phyloP scores from a whole-genome alignment of 1,140 invertebrate genomes.

The Atta texana region DNA sequence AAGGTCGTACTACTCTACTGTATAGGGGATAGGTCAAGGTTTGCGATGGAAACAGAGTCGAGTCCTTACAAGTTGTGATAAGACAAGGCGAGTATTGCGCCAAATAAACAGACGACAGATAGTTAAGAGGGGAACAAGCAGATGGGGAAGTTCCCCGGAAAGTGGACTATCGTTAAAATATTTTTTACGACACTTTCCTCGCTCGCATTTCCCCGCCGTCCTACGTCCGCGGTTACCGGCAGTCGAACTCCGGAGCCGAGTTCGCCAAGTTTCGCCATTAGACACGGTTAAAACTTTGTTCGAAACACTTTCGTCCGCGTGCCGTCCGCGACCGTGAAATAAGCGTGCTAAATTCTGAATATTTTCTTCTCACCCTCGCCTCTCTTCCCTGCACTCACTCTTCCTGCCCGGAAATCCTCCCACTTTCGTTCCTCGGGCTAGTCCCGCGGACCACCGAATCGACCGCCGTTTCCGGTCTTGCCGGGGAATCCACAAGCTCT shows the following conservation, averaged over 20 bases:
- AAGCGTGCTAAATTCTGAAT: conserved; percentile 81
- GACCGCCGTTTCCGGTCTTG: conserved; percentile 44
- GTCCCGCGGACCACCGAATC: conserved; percentile 34
- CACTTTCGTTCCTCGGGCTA: conserved; percentile 36
- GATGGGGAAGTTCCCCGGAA: conserved; percentile 62
- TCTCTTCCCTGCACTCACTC: background rate
- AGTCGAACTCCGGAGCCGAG: conserved; percentile 80
- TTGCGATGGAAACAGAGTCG: conserved; percentile 21
- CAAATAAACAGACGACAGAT: conserved; percentile 72
- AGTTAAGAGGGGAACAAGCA: conserved; percentile 49
- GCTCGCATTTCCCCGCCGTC: conserved; percentile 37
- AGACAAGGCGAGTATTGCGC: background rate
- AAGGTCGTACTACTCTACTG: conserved; percentile 60
- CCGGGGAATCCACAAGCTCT: conserved; percentile 7
- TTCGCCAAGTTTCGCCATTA: conserved; percentile 85
- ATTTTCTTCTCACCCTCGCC: conserved; percentile 75
- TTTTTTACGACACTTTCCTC: conserved; percentile 78
- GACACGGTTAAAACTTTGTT: conserved; percentile 86
- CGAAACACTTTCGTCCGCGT: conserved; percentile 85
- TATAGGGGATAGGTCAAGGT: conserved; percentile 71
- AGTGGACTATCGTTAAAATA: conserved; percentile 77
- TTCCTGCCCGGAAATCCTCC: conserved; percentile 33
- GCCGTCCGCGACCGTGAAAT: conserved; percentile 84
- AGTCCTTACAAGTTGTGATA: background rate
- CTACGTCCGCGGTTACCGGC: conserved; percentile 79